Percentiles rank a stretch among this genome's conserved stretches.
Evolutionary conservation across 2,797 vertebrate species (phyloP).

Genomic region (Oreochromis grahami): DNA sequence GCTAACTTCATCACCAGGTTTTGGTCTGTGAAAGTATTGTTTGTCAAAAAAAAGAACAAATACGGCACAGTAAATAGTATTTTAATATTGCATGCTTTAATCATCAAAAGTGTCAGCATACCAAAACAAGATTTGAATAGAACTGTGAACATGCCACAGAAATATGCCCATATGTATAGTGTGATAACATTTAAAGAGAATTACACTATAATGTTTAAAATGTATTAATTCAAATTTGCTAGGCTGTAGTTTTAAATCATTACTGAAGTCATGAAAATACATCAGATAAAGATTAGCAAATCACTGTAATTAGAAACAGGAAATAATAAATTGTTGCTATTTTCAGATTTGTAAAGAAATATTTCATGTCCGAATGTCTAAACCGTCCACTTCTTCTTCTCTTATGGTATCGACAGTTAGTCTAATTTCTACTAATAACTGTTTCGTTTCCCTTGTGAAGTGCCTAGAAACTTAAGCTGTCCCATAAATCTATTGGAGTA

Average conservation of each 20-base stretch:
- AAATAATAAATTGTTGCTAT: too few species aligned
- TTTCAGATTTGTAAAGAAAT: too few species aligned
- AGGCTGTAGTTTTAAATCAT: background rate
- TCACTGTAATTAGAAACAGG: background rate
- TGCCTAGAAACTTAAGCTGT: background rate
- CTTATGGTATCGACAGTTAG: background rate
- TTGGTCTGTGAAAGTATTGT: background rate
- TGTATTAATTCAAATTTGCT: background rate
- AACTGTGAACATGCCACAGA: background rate
- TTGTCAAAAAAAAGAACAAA: background rate
- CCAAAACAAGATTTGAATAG: background rate
- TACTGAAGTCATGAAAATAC: background rate
- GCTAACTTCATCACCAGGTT: background rate
- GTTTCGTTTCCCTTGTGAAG: accelerated
- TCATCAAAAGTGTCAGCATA: background rate
- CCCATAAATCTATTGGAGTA: background rate
- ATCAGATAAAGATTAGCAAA: background rate
- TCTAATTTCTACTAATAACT: background rate
- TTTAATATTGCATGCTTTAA: background rate
- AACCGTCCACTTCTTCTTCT: background rate
- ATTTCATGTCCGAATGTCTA: background rate
- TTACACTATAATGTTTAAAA: background rate
- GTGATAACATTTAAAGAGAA: background rate
- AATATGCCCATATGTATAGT: background rate
- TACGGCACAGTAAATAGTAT: background rate